Evolutionary conservation across 2,888 invertebrate genomes (phyloP), one percentile per base, ranked within the genome.

Genomic region (Apocheima hispidaria): DNA sequence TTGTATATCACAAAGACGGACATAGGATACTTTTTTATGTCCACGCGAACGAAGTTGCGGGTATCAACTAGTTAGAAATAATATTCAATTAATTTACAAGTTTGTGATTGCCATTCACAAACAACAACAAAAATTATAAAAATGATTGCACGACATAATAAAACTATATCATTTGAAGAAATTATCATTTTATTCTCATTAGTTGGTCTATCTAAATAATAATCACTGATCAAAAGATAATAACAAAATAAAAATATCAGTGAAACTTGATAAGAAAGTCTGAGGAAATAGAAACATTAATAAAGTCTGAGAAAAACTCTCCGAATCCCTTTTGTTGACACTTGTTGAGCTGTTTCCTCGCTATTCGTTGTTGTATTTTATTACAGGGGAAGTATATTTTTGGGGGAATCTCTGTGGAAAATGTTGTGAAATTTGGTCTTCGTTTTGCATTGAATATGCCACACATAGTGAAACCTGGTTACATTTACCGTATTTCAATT

Each of bases 261-360:
- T 51, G 53, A 71, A 69, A 59, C 50, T 51, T 57, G 60, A 50
- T 76, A 74, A 65, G 67, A 63, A 70, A 73, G 52, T 65, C 65
- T 56, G 57, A 73, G 69, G 71, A 73, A 75, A 77, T 70, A 72
- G 63, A 49, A 61, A 70, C 75, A 76, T 78, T 81, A 82, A 82
- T 83, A 81, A 81, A 81, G 70, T 72, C 63, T 61, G 69, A 65
- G 65, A 74, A 78, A 76, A 79, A 70, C 68, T 68, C 71, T 49
- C 72, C 63, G 71, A 73, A 66, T 75, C 64, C 67, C 70, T 69
- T 71, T 77, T 80, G 81, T 81, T 74, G 72, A 73, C 78, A 87
- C 87, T 86, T 87, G 86, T 87, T 87, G 87, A 86, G 73, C 76
- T 67, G 72, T 71, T 66, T 66, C 70, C 65, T 67, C 66, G 67